phyloP scores from a whole-genome alignment of 35 echinoderm and acorn worm species.

The Holothuria glaberrima region DNA sequence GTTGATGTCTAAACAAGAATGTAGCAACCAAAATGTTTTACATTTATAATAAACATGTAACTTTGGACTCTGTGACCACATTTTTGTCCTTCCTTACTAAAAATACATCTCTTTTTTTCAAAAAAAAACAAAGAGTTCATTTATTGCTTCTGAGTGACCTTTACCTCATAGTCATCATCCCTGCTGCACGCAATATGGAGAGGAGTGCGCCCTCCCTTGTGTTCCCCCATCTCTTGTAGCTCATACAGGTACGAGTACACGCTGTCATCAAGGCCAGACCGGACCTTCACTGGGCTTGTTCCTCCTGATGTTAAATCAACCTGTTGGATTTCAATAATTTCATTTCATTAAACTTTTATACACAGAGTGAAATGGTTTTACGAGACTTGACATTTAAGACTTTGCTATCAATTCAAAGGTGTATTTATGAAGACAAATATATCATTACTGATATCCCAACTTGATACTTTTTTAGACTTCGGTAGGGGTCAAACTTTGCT shows the following conservation, averaged over 20 bases:
- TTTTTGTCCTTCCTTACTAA: neutral
- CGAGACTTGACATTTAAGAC: too few species aligned
- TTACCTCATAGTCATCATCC: conserved; percentile 91
- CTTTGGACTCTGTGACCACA: neutral
- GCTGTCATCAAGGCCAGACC: conserved; percentile 84
- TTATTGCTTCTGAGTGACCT: neutral
- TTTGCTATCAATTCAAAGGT: too few species aligned
- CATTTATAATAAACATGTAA: neutral
- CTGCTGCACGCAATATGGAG: conserved; percentile 90
- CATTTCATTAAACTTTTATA: too few species aligned
- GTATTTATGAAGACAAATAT: too few species aligned
- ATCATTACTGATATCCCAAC: too few species aligned
- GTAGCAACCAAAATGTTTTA: neutral
- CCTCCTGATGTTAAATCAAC: neutral
- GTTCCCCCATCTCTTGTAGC: conserved; percentile 72
- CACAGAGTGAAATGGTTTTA: too few species aligned
- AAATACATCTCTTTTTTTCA: too few species aligned
- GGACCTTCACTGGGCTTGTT: conserved; percentile 53
- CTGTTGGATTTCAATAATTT: neutral
- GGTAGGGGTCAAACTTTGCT: too few species aligned
- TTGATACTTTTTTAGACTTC: too few species aligned
- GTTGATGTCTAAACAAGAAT: too few species aligned
- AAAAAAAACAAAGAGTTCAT: neutral
- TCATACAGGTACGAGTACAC: conserved; percentile 49
- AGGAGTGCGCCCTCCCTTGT: conserved; percentile 82